Evolutionary conservation across 2,888 invertebrate genomes (phyloP), one percentile per base, ranked within the genome.

Genomic region (Acleris cristana): DNA sequence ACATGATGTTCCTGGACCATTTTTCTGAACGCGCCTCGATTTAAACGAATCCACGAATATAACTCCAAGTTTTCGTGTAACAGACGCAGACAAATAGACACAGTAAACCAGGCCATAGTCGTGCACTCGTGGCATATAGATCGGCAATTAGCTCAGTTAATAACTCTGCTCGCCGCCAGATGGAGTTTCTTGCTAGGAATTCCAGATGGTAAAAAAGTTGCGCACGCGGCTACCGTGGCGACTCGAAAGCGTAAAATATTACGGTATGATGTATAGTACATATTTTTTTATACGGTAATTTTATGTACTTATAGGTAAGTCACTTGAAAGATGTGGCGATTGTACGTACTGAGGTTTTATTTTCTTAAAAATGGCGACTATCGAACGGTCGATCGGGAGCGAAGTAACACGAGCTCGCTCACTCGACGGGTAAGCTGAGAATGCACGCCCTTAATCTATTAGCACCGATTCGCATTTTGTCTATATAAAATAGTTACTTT

Each of bases 221-320:
- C 76, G 78, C 77, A 79, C 69, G 74, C 83, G 78, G 71, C 74
- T 71, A 84, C 80, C 85, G 87, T 82, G 82, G 83, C 79, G 79
- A 75, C 75, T 79, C 85, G 92, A 91, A 92, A 92, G 92, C 92
- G 92, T 89, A 88, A 90, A 89, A 83, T 80, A 70, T 69, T 69
- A 72, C 66, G 71, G 44, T 69, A 63, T 71, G 71, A 62, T 66
- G 61, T 61, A 61, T 53, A 34, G 19, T 51, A 21, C 21, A 19
- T 49, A 30, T 16, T 56, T 26, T 6, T 65, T 59, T 58, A n/a
- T 48, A 51, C 14, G 19, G 21, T 21, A 51, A 51, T 14, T 21
- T 18, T 51, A 19, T 51, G 19, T 51, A 51, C 45, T 45, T 45
- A 16, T n/a, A 45, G 34, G 34, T 34, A 34, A 34, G 10, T 8